phyloP scores from a whole-genome alignment of 1,140 invertebrate genomes.

The Bombus impatiens region DNA sequence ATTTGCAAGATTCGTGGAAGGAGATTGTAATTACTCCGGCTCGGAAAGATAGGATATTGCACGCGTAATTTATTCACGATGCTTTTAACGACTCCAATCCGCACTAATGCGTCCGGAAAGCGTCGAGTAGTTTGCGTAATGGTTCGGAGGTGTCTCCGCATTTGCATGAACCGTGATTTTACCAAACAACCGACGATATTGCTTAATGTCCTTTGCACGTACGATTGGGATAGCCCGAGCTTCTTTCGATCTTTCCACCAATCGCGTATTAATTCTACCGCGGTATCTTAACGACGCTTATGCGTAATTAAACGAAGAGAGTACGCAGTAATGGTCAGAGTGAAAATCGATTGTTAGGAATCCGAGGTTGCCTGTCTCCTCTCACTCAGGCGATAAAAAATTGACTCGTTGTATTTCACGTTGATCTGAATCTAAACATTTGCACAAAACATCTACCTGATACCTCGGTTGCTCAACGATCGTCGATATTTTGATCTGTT shows the following conservation, averaged over 20 bases:
- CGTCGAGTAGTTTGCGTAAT: slow-evolving; percentile 22
- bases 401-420: not conserved
- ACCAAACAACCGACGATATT: not conserved
- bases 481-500: not conserved
- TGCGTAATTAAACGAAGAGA: not conserved
- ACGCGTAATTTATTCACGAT: slow-evolving; percentile 32
- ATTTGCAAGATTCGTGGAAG: slow-evolving; percentile 11
- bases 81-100: slow-evolving; percentile 32
- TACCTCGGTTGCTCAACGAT: too few species aligned
- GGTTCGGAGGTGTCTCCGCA: slow-evolving; percentile 14
- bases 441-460: not conserved
- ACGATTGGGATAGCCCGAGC: not conserved
- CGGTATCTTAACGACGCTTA: slow-evolving; percentile 2
- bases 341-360: not conserved
- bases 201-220: not conserved
- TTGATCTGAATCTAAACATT: not conserved
- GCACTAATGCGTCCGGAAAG: slow-evolving; percentile 22
- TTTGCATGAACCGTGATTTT: slow-evolving; percentile 5
- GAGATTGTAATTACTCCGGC: not conserved
- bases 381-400: not conserved
- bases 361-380: too few species aligned
- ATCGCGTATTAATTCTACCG: not conserved
- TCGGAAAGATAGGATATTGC: not conserved
- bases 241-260: not conserved
- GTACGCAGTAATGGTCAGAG: not conserved